Evolutionary conservation across 2,113 vertebrate species (phyloP), one percentile per base, ranked within the genome.

Genomic region (Pontoporia blainvillei): DNA sequence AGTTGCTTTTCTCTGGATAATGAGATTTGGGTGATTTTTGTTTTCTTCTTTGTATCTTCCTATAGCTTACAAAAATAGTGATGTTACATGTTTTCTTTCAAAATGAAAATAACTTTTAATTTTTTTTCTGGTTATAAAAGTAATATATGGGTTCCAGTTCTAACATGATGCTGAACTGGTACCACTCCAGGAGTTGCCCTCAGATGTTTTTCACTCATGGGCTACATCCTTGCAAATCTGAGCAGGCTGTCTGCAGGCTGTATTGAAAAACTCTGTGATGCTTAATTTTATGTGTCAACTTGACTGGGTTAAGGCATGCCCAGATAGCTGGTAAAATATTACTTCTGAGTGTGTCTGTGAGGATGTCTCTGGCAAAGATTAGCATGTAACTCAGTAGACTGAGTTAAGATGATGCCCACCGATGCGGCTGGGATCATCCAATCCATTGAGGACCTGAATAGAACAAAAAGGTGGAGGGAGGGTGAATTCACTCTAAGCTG

Each of bases 211-310:
- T 97, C 67, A 5, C 93, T 91, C 29, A 7, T 67, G 94, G 92
- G 91, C 96, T 95, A 91, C 86, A 0, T 94, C 92, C 1, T 41
- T 90, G 62, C 52, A 96, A 92, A 96, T 95, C 95, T 96, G 97
- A 98, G 34, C 96, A 96, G 97, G 64, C 97, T 94, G 91, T 97
- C 97, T 97, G 93, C 98, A 97, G 92, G 85, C 92, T 87, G 79
- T 95, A 96, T 23, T 98, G 97, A 98, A 98, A 97, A 86, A 71
- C 94, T 93, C 92, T 54, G 46, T 36, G 10, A 72, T 17, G 66
- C 44, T 54, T 82, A 82, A 52, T 52, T 82, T 8, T 78, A 59
- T 31, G 39, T 62, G 64, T 72, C 75, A 61, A 27, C 41, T 34
- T 71, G 39, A 81, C 27, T 21, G 44, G 27, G n/a, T 23, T 64